phyloP scores from a whole-genome alignment of 2,888 invertebrate species.

The Lumbricus terrestris region DNA sequence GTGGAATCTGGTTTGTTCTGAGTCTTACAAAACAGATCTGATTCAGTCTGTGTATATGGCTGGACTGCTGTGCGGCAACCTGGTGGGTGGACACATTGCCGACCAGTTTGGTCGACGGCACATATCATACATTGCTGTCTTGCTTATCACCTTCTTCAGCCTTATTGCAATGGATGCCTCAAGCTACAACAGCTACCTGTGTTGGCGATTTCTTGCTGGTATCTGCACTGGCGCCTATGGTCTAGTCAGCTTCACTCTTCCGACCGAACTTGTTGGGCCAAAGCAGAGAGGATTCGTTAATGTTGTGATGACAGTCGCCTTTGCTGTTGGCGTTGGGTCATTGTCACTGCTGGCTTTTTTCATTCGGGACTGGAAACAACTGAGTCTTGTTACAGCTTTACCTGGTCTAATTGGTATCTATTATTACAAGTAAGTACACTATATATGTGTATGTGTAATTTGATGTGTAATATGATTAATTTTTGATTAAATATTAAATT shows the following conservation, averaged over 20 bases:
- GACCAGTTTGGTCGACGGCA: conserved; percentile 37
- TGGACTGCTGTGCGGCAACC: conserved; percentile 38
- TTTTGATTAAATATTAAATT: too few species aligned
- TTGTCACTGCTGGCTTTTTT: conserved; percentile 42
- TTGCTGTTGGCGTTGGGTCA: conserved; percentile 42
- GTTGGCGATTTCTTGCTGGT: conserved; percentile 24
- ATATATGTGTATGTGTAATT: not conserved
- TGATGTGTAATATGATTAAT: too few species aligned
- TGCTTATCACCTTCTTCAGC: conserved; percentile 32
- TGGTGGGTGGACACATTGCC: conserved; percentile 37
- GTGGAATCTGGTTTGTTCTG: conserved; percentile 40
- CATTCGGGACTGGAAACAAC: conserved; percentile 44
- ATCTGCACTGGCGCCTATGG: conserved; percentile 32
- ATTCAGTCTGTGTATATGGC: conserved; percentile 40
- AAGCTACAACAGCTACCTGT: conserved; percentile 18
- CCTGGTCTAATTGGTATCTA: conserved; percentile 47
- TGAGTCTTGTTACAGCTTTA: conserved; percentile 41
- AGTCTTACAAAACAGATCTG: conserved; percentile 37
- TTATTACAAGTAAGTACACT: conserved; percentile 65
- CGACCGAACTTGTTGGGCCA: conserved; percentile 37
- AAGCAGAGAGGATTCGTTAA: conserved; percentile 37
- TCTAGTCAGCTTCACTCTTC: conserved; percentile 34
- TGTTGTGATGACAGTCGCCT: conserved; percentile 33
- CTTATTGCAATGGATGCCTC: conserved; percentile 22
- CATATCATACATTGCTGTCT: conserved; percentile 27